Evolutionary conservation across 2,113 vertebrate genomes (phyloP).

Genomic region (Gulo gulo): DNA sequence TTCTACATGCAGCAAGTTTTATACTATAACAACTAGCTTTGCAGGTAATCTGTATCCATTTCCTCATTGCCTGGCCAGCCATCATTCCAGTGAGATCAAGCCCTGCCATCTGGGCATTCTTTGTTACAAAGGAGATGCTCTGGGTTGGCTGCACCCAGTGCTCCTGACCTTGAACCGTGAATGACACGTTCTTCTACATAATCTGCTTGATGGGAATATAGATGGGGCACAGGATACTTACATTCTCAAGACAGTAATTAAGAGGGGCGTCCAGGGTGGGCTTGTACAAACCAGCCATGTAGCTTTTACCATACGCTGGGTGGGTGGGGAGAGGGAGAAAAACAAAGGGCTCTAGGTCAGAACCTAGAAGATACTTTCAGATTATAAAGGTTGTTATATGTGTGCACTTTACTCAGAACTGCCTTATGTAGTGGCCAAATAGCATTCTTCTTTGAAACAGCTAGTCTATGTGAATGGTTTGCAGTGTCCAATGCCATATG

Average conservation of each 20-base stretch:
- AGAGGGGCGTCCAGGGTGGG: neutral
- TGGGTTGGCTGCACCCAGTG: neutral
- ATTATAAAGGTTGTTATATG: neutral
- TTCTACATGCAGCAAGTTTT: neutral
- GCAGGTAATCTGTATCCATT: neutral
- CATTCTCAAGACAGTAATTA: neutral
- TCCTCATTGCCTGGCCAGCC: neutral
- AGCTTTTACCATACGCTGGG: neutral
- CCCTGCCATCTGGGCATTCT: neutral
- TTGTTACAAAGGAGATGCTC: neutral
- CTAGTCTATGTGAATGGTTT: neutral
- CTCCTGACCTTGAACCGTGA: neutral
- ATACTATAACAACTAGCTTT: neutral
- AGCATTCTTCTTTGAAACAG: neutral
- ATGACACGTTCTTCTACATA: neutral
- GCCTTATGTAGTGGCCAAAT: neutral
- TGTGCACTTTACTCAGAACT: neutral
- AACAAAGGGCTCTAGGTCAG: neutral
- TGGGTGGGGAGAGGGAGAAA: neutral
- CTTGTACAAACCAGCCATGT: neutral
- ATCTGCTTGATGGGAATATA: neutral
- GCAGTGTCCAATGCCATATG: neutral
- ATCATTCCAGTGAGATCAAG: neutral
- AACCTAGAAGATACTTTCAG: neutral
- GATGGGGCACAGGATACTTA: neutral